Percentiles rank a stretch among this genome's conserved stretches.
Evolutionary conservation across 2,888 invertebrate species (phyloP).

Genomic region (Eristalis tenax): DNA sequence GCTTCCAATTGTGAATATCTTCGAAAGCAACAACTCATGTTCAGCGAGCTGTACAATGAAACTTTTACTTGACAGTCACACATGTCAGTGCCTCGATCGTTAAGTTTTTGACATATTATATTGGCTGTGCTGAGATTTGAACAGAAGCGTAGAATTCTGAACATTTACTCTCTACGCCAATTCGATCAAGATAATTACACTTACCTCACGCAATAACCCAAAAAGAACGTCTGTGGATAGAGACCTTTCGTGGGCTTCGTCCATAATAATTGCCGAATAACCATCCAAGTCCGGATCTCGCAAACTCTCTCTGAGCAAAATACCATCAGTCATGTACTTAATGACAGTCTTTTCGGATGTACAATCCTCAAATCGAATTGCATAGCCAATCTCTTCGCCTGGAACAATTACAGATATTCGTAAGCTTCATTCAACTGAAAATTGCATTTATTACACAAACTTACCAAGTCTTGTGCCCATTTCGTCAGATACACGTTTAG

Average conservation of each 20-base stretch:
- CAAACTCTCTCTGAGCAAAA: conserved; percentile 96
- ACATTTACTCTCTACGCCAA: too few species aligned
- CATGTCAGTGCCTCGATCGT: too few species aligned
- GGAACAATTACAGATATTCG: conserved; percentile 16
- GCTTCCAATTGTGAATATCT: too few species aligned
- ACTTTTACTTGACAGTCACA: too few species aligned
- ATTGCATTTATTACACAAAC: conserved; percentile 24
- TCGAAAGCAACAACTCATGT: too few species aligned
- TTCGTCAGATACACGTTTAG: conserved; percentile 99
- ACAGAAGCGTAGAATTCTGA: too few species aligned
- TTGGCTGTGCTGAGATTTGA: too few species aligned
- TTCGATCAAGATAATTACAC: conserved; percentile 75
- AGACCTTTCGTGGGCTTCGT: conserved; percentile 99
- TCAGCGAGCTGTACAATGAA: too few species aligned
- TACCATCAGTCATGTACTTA: conserved; percentile 99
- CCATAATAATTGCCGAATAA: conserved; percentile 99
- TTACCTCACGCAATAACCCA: conserved; percentile 94
- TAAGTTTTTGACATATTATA: too few species aligned
- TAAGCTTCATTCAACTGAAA: neutral
- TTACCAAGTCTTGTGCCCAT: conserved; percentile 93
- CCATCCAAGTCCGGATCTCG: conserved; percentile 97
- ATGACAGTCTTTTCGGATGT: conserved; percentile 96
- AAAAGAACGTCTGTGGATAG: conserved; percentile 99
- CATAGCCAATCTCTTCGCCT: conserved; percentile 97
- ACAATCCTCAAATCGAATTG: conserved; percentile 99